Conservation (phyloP, 2,113 vertebrate genomes). For the Proteles cristata region DNA sequence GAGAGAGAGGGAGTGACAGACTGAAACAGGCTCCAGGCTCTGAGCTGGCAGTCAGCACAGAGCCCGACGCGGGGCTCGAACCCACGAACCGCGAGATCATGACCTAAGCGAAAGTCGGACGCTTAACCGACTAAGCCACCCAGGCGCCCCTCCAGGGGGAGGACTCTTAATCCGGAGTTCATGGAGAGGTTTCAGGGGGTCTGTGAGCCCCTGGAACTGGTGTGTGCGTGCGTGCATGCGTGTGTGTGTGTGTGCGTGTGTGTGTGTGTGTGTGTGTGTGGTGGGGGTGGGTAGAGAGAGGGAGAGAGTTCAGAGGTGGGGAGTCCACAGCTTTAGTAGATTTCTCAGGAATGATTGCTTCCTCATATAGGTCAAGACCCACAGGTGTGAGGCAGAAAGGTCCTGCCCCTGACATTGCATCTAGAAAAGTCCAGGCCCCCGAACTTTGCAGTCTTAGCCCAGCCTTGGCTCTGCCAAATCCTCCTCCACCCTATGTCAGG, state of each 20-base stretch:
- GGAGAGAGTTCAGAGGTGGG: not conserved
- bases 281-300: too few species aligned
- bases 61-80: too few species aligned
- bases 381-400: not conserved
- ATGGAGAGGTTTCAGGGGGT: not conserved
- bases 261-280: not conserved
- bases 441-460: not conserved
- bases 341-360: not conserved
- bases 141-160: not conserved
- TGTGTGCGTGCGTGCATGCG: too few species aligned
- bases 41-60: too few species aligned
- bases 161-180: not conserved
- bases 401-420: not conserved
- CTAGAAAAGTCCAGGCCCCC: not conserved
- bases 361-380: not conserved
- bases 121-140: too few species aligned
- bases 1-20: too few species aligned
- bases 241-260: too few species aligned
- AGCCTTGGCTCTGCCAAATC: not conserved
- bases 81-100: too few species aligned
- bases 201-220: not conserved
- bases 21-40: too few species aligned
- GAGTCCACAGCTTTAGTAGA: not conserved
- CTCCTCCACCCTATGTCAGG: not conserved
- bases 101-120: too few species aligned